These are phyloP conservation scores for Theristicus caerulescens DNA, from an alignment of 2,113 vertebrate species.

Conservation along the genomic window DNA sequence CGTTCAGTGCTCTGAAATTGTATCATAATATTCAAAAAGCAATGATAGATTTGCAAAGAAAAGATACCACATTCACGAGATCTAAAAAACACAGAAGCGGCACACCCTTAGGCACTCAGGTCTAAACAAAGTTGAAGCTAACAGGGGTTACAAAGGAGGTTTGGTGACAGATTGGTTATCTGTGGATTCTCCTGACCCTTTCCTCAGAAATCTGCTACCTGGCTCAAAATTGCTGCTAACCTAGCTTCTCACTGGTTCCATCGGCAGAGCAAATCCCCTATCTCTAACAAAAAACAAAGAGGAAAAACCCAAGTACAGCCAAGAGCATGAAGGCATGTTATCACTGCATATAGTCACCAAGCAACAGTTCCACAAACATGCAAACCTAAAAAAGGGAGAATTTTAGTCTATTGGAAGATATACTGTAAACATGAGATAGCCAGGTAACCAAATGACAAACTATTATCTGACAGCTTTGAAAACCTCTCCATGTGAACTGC, in stretches of 20 bases:
- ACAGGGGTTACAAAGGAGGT: not conserved
- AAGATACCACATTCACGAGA: not conserved
- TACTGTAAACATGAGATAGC: not conserved
- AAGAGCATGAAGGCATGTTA: not conserved
- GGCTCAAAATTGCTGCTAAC: not conserved
- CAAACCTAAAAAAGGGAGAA: not conserved
- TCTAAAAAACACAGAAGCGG: not conserved
- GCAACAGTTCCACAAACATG: not conserved
- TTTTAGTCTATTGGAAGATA: not conserved
- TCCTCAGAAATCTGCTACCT: not conserved
- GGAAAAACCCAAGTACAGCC: not conserved
- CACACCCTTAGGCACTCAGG: too few relatives aligned
- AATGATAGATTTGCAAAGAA: not conserved
- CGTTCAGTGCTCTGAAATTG: not conserved
- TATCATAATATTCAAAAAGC: not conserved
- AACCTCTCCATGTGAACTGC: not conserved
- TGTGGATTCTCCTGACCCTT: not conserved
- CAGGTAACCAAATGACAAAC: conserved; percentile 34
- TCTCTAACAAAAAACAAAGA: not conserved
- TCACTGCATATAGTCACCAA: not conserved
- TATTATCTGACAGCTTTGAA: not conserved
- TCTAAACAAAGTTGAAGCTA: not conserved
- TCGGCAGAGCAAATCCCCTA: not conserved
- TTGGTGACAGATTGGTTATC: not conserved
- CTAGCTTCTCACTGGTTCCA: not conserved